These are phyloP conservation scores for Onychostruthus taczanowskii DNA, from an alignment of 2,113 vertebrate genomes.

Conservation along the genomic window DNA sequence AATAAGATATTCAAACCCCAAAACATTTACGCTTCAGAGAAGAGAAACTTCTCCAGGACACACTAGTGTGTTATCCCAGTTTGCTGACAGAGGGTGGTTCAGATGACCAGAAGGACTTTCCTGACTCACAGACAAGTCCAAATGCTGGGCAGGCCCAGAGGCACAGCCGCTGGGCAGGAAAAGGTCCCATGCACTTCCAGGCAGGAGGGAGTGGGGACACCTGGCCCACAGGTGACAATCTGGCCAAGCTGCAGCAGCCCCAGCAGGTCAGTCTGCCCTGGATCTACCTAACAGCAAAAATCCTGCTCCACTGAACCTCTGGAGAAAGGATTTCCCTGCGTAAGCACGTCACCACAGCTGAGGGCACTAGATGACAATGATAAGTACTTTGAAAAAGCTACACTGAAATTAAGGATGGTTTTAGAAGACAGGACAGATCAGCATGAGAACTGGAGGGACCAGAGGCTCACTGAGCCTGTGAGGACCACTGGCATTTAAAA, in stretches of 20 bases:
- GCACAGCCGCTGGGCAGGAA: neutral
- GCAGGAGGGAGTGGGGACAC: neutral
- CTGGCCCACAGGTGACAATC: neutral
- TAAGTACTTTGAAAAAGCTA: neutral
- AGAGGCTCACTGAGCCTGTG: neutral
- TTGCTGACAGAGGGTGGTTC: neutral
- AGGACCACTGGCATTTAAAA: neutral
- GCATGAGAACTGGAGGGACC: neutral
- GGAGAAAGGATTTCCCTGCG: neutral
- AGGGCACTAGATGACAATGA: rapidly evolving
- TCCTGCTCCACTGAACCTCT: neutral
- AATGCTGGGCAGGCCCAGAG: neutral
- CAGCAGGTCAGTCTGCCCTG: neutral
- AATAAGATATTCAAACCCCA: neutral
- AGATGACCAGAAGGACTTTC: neutral
- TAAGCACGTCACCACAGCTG: neutral
- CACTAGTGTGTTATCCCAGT: neutral
- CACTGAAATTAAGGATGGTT: neutral
- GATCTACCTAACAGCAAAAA: neutral
- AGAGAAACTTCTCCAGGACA: neutral
- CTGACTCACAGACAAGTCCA: neutral
- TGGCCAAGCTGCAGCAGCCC: neutral
- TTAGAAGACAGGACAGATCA: neutral
- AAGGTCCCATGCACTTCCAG: neutral
- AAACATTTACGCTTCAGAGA: neutral